Base-by-base conservation (phyloP, 35 echinoderm and acorn worm genomes). In the Apostichopus japonicus region DNA sequence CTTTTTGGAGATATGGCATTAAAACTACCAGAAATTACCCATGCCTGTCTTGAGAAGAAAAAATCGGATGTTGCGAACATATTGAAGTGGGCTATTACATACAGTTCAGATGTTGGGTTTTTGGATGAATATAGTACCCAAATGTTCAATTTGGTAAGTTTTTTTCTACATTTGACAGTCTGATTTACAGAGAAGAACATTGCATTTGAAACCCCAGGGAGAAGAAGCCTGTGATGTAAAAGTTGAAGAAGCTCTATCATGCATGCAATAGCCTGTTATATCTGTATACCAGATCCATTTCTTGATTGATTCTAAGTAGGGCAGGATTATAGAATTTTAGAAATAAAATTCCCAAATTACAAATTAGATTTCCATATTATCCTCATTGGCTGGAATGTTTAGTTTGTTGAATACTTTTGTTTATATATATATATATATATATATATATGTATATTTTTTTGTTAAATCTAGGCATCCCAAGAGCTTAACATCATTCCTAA, bases 11-110 rank as follows among this genome's bases (percentile, higher is more conserved):
- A 96, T 72, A 96, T 96, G 55, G 80, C 86, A 6, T 57, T 96
- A n/a, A 44, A 77, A 24, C 77, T 96, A 58, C 95, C 95, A 24
- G 95, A 96, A 59, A 93, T 96, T 24, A 96, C 92, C n/a, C 92
- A 96, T 80, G 65, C 62, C 52, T 59, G 84, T 21, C 82, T 93
- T 5, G 77, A 53, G 22, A 96, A 96, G 79, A 96, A 93, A n/a
- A 90, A 96, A 63, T 73, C 88, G 8, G 78, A 93, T 21, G 24
- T 87, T 27, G n/a, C 54, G 16, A 63, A 93, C 1, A 75, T 93
- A 16, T 77, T 96, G 17, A 88, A 93, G 86, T 96, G 95, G 95
- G 82, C 95, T 10, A 82, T 96, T 10, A 80, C 86, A 9, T 96
- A 83, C 53, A 82, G 76, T 13, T 86, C 77, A 71, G 78, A 90